A percentile compares a stretch with the other conserved stretches of the same genome.
Evolutionary conservation across 1,140 invertebrate genomes (phyloP).

Genomic region (Sinella curviseta): DNA sequence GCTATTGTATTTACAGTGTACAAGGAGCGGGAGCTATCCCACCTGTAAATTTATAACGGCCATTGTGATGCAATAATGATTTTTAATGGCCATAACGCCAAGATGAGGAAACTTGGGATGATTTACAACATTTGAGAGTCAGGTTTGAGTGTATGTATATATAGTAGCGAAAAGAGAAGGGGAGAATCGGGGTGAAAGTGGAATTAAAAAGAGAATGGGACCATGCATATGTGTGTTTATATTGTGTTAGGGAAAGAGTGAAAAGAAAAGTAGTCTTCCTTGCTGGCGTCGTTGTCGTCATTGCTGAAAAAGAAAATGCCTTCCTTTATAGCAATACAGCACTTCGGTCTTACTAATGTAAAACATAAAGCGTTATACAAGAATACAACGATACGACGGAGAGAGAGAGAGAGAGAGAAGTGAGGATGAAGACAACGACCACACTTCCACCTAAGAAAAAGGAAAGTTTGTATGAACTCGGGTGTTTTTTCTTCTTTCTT

Average conservation of each 20-base stretch:
- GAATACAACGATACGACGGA: background rate
- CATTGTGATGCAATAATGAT: conserved; percentile 48
- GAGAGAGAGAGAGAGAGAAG: background rate
- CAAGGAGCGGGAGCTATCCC: conserved; percentile 26
- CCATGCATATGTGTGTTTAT: conserved; percentile 7
- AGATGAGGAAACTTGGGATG: conserved; percentile 45
- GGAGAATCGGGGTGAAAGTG: conserved; percentile 30
- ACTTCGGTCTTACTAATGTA: too few relatives aligned
- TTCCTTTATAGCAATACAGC: background rate
- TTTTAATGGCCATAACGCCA: conserved; percentile 49
- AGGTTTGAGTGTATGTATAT: conserved; percentile 15
- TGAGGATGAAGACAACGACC: background rate
- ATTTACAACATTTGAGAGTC: conserved; percentile 38
- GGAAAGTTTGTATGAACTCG: background rate
- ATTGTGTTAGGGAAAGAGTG: background rate
- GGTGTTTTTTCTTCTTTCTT: background rate
- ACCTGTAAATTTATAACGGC: conserved; percentile 40
- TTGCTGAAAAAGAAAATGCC: background rate
- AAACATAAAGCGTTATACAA: background rate
- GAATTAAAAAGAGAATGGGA: conserved; percentile 21
- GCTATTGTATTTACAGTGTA: conserved; percentile 4
- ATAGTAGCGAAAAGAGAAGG: background rate
- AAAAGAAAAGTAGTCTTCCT: background rate
- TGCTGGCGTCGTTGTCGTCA: background rate
- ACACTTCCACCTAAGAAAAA: background rate